phyloP scores from a whole-genome alignment of 2,888 invertebrate genomes.

The Dryococelus australis region DNA sequence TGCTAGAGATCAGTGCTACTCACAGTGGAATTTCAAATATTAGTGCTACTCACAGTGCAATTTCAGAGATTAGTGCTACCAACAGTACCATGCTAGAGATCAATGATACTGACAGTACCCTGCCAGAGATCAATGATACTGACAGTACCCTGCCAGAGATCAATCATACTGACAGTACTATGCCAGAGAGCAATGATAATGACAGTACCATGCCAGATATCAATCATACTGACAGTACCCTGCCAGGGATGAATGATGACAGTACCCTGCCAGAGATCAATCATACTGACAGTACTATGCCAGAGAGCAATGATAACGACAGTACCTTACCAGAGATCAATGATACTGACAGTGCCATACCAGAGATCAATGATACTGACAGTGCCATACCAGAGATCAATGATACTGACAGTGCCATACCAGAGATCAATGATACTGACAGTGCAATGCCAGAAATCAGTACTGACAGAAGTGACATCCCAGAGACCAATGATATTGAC shows the following conservation, averaged over 20 bases:
- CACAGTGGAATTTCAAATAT: not conserved
- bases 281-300: not conserved
- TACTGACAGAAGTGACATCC: too few species aligned
- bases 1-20: not conserved
- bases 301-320: not conserved
- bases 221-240: not conserved
- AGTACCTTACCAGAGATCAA: not conserved
- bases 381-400: not conserved
- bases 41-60: not conserved
- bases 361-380: not conserved
- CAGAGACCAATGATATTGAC: too few species aligned
- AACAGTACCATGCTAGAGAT: not conserved
- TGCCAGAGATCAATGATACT: not conserved
- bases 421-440: too few species aligned
- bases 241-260: not conserved
- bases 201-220: not conserved
- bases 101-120: not conserved
- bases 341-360: not conserved
- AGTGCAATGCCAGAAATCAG: too few species aligned
- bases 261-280: not conserved
- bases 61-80: not conserved
- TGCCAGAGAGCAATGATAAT: not conserved
- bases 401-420: not conserved
- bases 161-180: not conserved
- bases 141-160: not conserved